These are phyloP conservation scores for Pyrrhosoma nymphula DNA, from an alignment of 2,888 invertebrate genomes.

Conservation along the genomic window DNA sequence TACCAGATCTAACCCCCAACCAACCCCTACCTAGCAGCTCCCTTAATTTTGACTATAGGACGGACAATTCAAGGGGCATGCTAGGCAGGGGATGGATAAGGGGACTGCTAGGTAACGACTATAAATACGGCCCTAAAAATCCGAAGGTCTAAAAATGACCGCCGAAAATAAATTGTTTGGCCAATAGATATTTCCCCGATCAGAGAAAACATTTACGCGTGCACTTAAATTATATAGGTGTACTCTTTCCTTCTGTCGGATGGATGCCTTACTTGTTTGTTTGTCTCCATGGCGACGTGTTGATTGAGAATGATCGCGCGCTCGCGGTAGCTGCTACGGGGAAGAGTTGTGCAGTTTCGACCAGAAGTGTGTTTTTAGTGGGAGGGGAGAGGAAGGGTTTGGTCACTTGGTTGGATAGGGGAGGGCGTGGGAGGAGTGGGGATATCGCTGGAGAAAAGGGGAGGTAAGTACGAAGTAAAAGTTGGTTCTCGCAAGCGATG, in stretches of 20 bases:
- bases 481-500: background rate
- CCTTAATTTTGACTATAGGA: too few species aligned
- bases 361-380: too few species aligned
- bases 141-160: too few species aligned
- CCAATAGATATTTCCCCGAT: background rate
- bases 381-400: background rate
- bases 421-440: background rate
- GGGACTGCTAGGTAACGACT: too few species aligned
- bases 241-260: background rate
- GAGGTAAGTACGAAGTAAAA: background rate
- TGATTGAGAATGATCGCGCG: background rate
- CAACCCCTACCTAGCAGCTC: too few species aligned
- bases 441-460: background rate
- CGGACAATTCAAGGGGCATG: too few species aligned
- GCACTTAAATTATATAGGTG: background rate
- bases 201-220: background rate
- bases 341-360: background rate
- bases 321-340: background rate
- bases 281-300: background rate
- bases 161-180: background rate
- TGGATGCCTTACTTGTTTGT: background rate
- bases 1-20: too few species aligned
- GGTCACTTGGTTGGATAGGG: background rate
- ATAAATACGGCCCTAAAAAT: too few species aligned
- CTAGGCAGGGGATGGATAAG: too few species aligned